Percentiles rank a stretch among this genome's conserved stretches.
Conservation (phyloP, 37 sponge, comb jelly and placozoan genomes). For the Halichondria panicea region DNA sequence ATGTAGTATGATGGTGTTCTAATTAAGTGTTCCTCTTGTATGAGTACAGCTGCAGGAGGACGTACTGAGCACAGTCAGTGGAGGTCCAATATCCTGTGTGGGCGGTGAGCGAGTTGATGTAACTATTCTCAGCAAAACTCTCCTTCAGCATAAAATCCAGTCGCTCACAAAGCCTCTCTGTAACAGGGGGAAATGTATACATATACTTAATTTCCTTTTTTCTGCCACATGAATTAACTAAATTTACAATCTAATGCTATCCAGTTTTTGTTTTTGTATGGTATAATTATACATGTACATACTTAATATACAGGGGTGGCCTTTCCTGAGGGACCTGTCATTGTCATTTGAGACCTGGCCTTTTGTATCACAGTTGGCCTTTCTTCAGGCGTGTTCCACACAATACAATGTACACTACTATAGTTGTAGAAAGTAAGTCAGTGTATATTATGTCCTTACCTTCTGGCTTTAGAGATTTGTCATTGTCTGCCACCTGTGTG, state of each 20-base stretch:
- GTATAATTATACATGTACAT: too few species aligned
- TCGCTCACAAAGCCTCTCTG: constrained; percentile 70
- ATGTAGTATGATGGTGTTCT: too few species aligned
- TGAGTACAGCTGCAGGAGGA: constrained; percentile 76
- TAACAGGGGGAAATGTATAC: not conserved
- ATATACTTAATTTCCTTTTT: not conserved
- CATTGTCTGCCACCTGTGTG: constrained; percentile 65
- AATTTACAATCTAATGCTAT: too few species aligned
- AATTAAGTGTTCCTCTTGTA: too few species aligned
- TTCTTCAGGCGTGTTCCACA: too few species aligned
- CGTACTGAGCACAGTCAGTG: constrained; percentile 63
- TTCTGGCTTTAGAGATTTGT: constrained; percentile 24
- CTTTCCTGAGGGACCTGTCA: too few species aligned
- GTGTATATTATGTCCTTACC: too few species aligned
- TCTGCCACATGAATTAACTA: too few species aligned
- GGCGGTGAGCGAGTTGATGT: constrained; percentile 80
- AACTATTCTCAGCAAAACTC: constrained; percentile 66
- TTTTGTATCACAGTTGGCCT: too few species aligned
- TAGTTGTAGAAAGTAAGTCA: not conserved
- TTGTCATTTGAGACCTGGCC: too few species aligned
- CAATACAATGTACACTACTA: not conserved
- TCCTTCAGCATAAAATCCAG: constrained; percentile 81
- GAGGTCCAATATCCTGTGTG: constrained; percentile 84
- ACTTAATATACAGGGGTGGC: too few species aligned
- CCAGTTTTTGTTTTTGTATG: too few species aligned